Evolutionary conservation across 2,888 invertebrate genomes (phyloP).

Genomic region (Ophioninae sp.): DNA sequence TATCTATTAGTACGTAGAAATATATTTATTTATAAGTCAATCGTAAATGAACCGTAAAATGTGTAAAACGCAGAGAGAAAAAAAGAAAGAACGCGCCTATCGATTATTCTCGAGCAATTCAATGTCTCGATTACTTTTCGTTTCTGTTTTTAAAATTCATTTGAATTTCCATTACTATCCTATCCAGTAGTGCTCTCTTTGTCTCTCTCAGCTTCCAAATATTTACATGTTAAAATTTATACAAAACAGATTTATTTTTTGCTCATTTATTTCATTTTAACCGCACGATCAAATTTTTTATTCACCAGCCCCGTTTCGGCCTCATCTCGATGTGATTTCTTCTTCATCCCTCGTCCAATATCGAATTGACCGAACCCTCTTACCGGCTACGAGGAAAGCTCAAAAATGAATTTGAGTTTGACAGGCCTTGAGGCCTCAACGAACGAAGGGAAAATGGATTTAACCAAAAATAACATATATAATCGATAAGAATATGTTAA

Average conservation of each 20-base stretch:
- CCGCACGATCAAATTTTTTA: conserved; percentile 31
- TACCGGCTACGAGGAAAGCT: background rate
- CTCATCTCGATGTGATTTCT: conserved; percentile 7
- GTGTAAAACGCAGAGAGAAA: conserved; percentile 65
- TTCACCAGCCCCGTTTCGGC: conserved; percentile 18
- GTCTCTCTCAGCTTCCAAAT: conserved; percentile 58
- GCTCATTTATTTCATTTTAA: conserved; percentile 30
- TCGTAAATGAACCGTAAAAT: conserved; percentile 76
- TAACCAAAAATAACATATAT: background rate
- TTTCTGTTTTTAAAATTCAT: conserved; percentile 33
- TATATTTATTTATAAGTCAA: conserved; percentile 78
- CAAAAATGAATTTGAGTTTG: background rate
- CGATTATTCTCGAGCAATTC: conserved; percentile 17
- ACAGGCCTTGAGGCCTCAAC: background rate
- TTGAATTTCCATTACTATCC: conserved; percentile 45
- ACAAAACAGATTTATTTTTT: conserved; percentile 54
- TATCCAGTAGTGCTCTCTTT: conserved; percentile 45
- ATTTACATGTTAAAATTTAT: conserved; percentile 62
- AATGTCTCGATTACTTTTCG: background rate
- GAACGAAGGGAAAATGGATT: conserved; percentile 11
- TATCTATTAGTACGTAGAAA: conserved; percentile 76
- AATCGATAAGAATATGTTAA: conserved; percentile 41
- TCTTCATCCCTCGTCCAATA: background rate
- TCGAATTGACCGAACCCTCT: background rate
- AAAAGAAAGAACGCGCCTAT: conserved; percentile 31